Base-by-base conservation (phyloP, 2,797 vertebrate species). In the Muraenolepis orangiensis region DNA sequence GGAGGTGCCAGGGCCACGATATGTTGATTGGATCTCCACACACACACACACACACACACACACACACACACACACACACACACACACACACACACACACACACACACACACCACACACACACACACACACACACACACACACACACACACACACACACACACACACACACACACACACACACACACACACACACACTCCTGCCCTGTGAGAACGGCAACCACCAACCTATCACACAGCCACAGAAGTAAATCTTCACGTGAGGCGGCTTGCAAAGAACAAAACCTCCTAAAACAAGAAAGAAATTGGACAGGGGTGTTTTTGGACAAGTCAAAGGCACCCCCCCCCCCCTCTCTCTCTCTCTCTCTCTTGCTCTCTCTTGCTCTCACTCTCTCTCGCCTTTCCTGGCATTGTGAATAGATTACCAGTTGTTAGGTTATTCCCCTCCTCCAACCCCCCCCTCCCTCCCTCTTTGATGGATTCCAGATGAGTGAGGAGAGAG, bases 401-500 rank as follows among this genome's bases (percentile, higher is more conserved):
- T 88, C 87, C 84, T 79, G 74, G 83, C 87, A 84, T 90, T 94
- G 92, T 85, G 86, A 93, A 91, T 88, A 85, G 91, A 91, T 93
- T 91, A 91, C 86, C 92, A 94, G 92, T 93, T 92, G 93, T 91
- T 94, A 81, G 80, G 75, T 85, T 80, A 81, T 73, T 79, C 85
- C 79, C 85, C 88, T 87, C 46, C 36, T 38, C 36, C 10, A 4
- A 38, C 4, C 6, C 36, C 87, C 92, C 91, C 84, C 90, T n/a
- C 89, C 16, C 30, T 88, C 79, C 87, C 85, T 89, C 71, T 91
- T 94, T 95, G 95, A 98, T 98, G 93, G 95, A 93, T 93, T 97
- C 96, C 96, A 98, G 96, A 98, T 98, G 96, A 93, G 90, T 84
- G 88, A 92, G 90, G 92, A 87, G 18, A 51, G 61, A 26, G n/a